Base-by-base conservation (phyloP, 2,113 vertebrate genomes). In the Girardinichthys multiradiatus region DNA sequence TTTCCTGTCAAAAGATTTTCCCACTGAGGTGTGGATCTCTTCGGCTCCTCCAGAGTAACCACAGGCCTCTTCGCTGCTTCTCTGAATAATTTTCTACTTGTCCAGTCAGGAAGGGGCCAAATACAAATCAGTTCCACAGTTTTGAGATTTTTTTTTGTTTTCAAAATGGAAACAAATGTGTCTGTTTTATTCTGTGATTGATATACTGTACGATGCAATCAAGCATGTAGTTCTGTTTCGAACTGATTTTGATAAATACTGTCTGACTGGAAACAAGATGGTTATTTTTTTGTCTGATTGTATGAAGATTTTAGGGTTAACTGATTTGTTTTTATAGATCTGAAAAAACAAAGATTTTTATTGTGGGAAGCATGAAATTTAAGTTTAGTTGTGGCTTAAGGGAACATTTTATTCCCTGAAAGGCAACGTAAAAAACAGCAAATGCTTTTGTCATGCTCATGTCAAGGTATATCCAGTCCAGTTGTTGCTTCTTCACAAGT, bases 201-300 rank as follows among this genome's bases (percentile, higher is more conserved):
- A 72, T 13, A 48, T 76, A 69, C 30, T 13, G 39, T 76, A 69
- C 30, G 57, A 74, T 66, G 77, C 82, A 82, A 79, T 86, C 84
- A 80, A 86, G 77, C 74, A 72, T 48, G 70, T 68, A 58, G 57
- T 80, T 64, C 63, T 57, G 54, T 37, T 74, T 57, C 70, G 64
- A 87, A 88, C 80, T 83, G 87, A 73, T 82, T 82, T 64, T 76
- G 72, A 74, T 79, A 84, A 88, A 87, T 64, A 78, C 37, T 65
- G 71, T 58, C 63, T 70, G 64, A 54, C n/a, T 6, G 60, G 6
- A 77, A 54, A 33, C 29, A 51, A 21, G 42, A 81, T 29, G 2
- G 67, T 35, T 58, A 24, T 63, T 79, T 27, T 37, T 77, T 33
- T 51, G 10, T 63, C 33, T 19, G 17, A 68, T 70, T 82, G 75